A percentile compares a stretch with the other conserved stretches of the same genome.
phyloP scores from a whole-genome alignment of 2,888 invertebrate species.

The Poecilus cupreus region DNA sequence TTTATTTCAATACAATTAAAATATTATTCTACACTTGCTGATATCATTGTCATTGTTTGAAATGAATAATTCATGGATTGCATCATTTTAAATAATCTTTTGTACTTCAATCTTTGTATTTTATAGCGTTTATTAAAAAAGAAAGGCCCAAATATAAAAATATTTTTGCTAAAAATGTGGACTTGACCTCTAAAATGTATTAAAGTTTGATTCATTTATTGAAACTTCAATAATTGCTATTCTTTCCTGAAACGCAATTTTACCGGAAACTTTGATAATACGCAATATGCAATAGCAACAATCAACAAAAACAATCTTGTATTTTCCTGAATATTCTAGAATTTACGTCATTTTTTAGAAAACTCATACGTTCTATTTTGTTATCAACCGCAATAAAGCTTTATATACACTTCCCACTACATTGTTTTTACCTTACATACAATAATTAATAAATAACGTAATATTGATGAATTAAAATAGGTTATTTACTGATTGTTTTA shows the following conservation, averaged over 20 bases:
- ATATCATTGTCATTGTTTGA: neutral
- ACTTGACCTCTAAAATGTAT: neutral
- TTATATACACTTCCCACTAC: neutral
- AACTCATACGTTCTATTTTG: neutral
- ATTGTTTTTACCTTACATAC: neutral
- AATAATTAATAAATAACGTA: neutral
- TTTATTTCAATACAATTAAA: neutral
- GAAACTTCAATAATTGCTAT: neutral
- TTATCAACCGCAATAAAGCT: neutral
- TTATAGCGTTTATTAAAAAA: neutral
- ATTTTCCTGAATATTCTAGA: slow-evolving; percentile 29
- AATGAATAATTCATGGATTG: neutral
- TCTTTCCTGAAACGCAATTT: slow-evolving; percentile 22
- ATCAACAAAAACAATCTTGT: neutral
- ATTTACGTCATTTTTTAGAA: slow-evolving; percentile 14
- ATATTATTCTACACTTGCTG: neutral
- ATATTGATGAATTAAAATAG: neutral
- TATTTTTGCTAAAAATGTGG: slow-evolving; percentile 1
- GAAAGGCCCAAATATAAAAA: neutral
- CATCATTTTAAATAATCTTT: neutral
- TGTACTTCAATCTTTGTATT: neutral
- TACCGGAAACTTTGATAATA: slow-evolving; percentile 14
- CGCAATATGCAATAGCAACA: neutral
- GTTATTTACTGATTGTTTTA: neutral
- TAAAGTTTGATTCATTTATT: neutral